These are phyloP conservation scores for Apogon hyalosoma DNA, from an alignment of 2,797 vertebrate species.

Conservation along the genomic window DNA sequence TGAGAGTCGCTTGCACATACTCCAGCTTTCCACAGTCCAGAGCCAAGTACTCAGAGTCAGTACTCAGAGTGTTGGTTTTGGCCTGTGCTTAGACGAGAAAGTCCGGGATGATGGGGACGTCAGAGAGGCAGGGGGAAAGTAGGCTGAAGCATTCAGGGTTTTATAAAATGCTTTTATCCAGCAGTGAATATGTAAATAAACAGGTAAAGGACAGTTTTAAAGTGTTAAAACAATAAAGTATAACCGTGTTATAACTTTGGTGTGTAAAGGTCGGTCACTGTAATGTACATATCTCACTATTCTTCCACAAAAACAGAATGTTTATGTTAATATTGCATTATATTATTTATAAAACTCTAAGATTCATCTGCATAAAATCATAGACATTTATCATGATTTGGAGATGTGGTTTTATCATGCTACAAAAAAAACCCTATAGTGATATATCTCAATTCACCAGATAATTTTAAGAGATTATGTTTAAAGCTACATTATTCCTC, in stretches of 20 bases:
- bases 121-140: slow-evolving; percentile 58
- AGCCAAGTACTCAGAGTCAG: slow-evolving; percentile 78
- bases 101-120: slow-evolving; percentile 54
- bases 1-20: slow-evolving; percentile 72
- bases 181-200: background rate
- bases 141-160: slow-evolving; percentile 37
- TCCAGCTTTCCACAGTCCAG: slow-evolving; percentile 67
- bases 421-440: no score
- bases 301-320: no score
- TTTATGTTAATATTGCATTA: no score
- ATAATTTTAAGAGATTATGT: no score
- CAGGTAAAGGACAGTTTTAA: background rate
- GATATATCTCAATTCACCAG: no score
- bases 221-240: background rate
- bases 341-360: no score
- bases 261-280: no score
- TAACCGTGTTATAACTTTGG: background rate
- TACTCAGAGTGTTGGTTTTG: slow-evolving; percentile 80
- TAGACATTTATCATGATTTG: no score
- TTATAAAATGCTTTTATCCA: slow-evolving; percentile 37
- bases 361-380: no score
- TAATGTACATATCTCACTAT: no score
- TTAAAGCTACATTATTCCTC: no score
- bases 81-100: slow-evolving; percentile 66
- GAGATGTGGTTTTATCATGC: no score